These are phyloP conservation scores for Zoanthus sociatus DNA, from an alignment of 92 coral and sea anemone genomes.

Conservation along the genomic window DNA sequence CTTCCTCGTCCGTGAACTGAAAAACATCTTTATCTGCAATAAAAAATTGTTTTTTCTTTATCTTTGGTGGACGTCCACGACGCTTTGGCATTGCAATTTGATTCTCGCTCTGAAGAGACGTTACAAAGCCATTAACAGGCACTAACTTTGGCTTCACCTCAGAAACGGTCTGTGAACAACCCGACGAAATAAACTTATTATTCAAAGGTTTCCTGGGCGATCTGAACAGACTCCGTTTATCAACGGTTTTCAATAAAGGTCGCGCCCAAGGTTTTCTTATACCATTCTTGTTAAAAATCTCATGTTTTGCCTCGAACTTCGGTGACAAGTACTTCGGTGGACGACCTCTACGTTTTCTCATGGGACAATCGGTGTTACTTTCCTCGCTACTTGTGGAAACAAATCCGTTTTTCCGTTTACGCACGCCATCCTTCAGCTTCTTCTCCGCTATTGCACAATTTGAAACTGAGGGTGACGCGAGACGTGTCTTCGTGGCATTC, in stretches of 20 bases:
- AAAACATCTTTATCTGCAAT: constrained; percentile 69
- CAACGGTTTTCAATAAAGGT: constrained; percentile 85
- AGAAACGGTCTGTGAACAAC: constrained; percentile 22
- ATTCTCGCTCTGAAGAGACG: constrained; percentile 62
- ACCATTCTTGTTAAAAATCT: constrained; percentile 85
- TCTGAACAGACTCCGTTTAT: constrained; percentile 72
- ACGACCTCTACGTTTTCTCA: constrained; percentile 84
- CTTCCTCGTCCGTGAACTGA: constrained; percentile 80
- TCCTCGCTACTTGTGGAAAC: constrained; percentile 82
- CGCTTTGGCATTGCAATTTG: constrained; percentile 69
- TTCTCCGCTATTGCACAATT: constrained; percentile 79
- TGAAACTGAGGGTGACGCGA: constrained; percentile 93
- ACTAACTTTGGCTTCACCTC: constrained; percentile 72
- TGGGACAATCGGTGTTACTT: constrained; percentile 63
- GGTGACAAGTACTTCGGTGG: constrained; percentile 79
- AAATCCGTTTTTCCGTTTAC: constrained; percentile 67
- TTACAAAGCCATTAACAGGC: constrained; percentile 69
- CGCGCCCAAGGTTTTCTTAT: constrained; percentile 97
- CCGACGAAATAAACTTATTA: constrained; percentile 59
- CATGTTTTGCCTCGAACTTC: constrained; percentile 67
- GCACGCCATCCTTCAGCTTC: constrained; percentile 79
- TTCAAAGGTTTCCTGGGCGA: constrained; percentile 69
- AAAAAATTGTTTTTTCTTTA: constrained; percentile 50
- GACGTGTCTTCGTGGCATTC: constrained; percentile 98
- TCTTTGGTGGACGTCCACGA: constrained; percentile 83